Conservation (phyloP, 2,113 vertebrate genomes). For the Oreochromis aureus region DNA sequence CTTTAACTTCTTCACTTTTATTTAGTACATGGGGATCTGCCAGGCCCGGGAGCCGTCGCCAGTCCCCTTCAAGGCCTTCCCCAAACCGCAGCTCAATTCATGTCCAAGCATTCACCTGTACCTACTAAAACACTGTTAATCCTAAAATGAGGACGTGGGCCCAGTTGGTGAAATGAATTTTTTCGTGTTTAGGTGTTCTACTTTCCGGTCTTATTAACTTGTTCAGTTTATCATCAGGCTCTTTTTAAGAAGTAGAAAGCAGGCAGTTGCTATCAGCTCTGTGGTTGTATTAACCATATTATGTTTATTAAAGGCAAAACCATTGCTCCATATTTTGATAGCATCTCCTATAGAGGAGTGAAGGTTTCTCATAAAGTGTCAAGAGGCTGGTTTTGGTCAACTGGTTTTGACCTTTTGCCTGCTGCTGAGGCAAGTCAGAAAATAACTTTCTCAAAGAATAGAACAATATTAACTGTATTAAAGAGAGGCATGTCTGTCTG, state of each 20-base stretch:
- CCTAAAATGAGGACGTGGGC: not conserved
- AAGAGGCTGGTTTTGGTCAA: not conserved
- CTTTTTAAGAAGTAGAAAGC: not conserved
- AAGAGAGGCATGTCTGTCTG: not conserved
- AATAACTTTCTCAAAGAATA: not conserved
- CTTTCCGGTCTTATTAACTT: not conserved
- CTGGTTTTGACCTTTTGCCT: not conserved
- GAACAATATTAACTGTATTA: not conserved
- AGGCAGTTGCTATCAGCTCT: not conserved
- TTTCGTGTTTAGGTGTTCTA: not conserved
- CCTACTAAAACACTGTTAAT: not conserved
- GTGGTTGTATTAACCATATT: not conserved
- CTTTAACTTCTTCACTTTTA: not conserved
- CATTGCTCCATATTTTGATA: not conserved
- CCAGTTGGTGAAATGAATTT: not conserved
- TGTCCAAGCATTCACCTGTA: rapidly evolving
- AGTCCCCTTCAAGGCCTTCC: not conserved
- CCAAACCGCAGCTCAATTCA: rapidly evolving
- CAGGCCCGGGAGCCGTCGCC: rapidly evolving
- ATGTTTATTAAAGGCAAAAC: not conserved
- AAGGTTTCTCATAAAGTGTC: not conserved
- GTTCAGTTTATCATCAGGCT: not conserved
- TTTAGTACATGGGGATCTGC: not conserved
- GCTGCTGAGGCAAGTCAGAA: not conserved
- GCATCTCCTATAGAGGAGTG: not conserved